phyloP scores from a whole-genome alignment of 2,888 invertebrate species.

The Tetragnatha montana region DNA sequence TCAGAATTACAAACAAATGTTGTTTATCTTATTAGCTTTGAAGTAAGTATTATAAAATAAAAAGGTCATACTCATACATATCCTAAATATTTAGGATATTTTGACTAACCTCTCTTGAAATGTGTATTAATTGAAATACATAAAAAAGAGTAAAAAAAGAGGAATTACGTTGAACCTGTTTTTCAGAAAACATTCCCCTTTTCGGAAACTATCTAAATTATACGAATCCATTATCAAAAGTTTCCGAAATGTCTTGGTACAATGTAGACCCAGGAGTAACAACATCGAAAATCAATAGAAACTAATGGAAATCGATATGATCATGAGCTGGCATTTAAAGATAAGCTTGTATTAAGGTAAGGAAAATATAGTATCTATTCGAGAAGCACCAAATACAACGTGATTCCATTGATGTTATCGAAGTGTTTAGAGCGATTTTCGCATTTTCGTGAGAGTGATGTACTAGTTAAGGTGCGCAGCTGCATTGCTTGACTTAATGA shows the following conservation, averaged over 20 bases:
- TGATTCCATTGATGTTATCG: neutral
- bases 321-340: conserved; percentile 29
- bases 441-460: neutral
- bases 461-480: neutral
- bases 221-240: neutral
- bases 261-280: conserved; percentile 1
- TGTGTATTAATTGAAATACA: too few relatives aligned
- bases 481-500: neutral
- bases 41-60: too few relatives aligned
- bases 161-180: too few relatives aligned
- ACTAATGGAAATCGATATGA: conserved; percentile 45
- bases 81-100: too few relatives aligned
- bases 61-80: too few relatives aligned
- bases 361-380: neutral
- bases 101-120: too few relatives aligned
- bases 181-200: too few relatives aligned
- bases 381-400: neutral
- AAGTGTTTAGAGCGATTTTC: neutral
- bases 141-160: too few relatives aligned
- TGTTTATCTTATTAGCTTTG: too few relatives aligned
- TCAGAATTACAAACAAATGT: too few relatives aligned
- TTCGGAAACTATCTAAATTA: neutral
- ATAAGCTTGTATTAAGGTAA: neutral
- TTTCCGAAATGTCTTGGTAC: conserved; percentile 14
- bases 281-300: conserved; percentile 33